phyloP scores from a whole-genome alignment of 1,140 invertebrate species.

The Drosophila gunungcola region DNA sequence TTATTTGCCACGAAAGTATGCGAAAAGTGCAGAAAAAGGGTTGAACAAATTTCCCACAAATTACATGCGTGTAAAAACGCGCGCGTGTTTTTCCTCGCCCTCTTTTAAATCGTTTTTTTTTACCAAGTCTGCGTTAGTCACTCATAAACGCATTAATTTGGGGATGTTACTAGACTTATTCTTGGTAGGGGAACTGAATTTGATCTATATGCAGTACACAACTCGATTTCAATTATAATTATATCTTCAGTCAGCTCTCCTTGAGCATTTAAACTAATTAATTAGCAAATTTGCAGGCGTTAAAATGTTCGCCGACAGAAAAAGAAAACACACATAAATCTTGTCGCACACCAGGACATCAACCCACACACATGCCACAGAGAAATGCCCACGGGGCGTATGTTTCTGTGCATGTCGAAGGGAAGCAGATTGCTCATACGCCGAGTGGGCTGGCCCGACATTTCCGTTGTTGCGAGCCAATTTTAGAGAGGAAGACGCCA shows the following conservation, averaged over 20 bases:
- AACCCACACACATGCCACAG: constrained; percentile 18
- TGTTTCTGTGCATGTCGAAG: constrained; percentile 28
- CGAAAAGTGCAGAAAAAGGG: constrained; percentile 55
- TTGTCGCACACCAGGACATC: constrained; percentile 68
- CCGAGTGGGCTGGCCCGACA: constrained; percentile 48
- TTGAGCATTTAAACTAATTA: constrained; percentile 72
- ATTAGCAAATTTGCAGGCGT: constrained; percentile 79
- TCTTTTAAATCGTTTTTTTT: constrained; percentile 27
- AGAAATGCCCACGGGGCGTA: constrained; percentile 49
- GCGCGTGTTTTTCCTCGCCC: constrained; percentile 35
- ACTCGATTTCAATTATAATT: constrained; percentile 34
- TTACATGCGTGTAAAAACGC: constrained; percentile 73
- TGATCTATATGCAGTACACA: constrained; percentile 19
- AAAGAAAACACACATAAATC: constrained; percentile 78
- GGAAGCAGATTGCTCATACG: constrained; percentile 68
- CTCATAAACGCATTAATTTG: constrained; percentile 69
- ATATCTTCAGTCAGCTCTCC: constrained; percentile 3
- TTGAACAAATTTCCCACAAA: constrained; percentile 72
- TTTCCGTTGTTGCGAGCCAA: constrained; percentile 38
- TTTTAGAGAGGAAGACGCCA: not conserved
- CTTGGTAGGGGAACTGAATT: constrained; percentile 10
- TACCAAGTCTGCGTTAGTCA: constrained; percentile 8
- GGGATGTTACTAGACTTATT: not conserved
- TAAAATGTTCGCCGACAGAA: constrained; percentile 71
- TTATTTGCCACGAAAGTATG: constrained; percentile 60